Evolutionary conservation across 2,797 vertebrate genomes (phyloP).

Genomic region (Falco naumanni): DNA sequence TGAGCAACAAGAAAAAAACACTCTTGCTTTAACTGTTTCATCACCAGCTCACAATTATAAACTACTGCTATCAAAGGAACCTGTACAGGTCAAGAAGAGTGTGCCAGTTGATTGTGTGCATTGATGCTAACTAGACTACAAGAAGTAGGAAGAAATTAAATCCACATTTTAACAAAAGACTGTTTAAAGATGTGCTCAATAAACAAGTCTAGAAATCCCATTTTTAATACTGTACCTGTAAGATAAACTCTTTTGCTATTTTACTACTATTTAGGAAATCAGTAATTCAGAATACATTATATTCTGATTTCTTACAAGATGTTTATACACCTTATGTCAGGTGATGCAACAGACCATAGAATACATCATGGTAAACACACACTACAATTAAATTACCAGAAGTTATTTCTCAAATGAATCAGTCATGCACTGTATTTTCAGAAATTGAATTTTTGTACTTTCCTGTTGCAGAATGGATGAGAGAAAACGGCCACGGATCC

Average conservation of each 20-base stretch:
- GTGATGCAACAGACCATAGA: not conserved
- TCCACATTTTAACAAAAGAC: not conserved
- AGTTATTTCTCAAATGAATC: not conserved
- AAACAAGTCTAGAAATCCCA: not conserved
- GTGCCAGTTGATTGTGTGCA: not conserved
- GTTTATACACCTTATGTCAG: not conserved
- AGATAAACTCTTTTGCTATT: not conserved
- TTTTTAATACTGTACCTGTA: not conserved
- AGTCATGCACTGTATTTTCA: not conserved
- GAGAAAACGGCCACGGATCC: too few relatives aligned
- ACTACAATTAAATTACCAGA: not conserved
- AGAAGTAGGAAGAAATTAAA: not conserved
- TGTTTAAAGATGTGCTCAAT: not conserved
- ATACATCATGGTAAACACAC: not conserved
- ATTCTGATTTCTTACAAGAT: not conserved
- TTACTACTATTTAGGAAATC: not conserved
- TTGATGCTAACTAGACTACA: not conserved
- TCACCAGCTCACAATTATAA: not conserved
- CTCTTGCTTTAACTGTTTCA: not conserved
- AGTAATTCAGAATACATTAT: not conserved
- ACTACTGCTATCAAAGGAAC: not conserved
- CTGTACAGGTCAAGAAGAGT: not conserved
- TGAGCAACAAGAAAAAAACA: not conserved
- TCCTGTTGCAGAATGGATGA: too few relatives aligned
- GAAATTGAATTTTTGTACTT: not conserved